Percentiles rank a stretch among this genome's conserved stretches.
These are phyloP conservation scores for Alca torda DNA, from an alignment of 2,797 vertebrate genomes.

Conservation along the genomic window DNA sequence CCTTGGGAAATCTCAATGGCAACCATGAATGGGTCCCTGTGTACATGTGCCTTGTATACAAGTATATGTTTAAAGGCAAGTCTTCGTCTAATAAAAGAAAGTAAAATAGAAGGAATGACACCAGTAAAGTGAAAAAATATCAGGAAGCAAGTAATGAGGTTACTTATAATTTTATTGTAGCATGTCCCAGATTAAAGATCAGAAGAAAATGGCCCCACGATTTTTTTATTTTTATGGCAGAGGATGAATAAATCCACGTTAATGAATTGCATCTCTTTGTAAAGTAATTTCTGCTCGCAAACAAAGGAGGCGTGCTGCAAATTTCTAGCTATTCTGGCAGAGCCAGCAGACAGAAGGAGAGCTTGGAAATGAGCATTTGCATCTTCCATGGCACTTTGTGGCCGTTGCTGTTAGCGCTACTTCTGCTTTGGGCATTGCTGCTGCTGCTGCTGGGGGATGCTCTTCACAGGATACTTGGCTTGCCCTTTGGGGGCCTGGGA, in stretches of 20 bases:
- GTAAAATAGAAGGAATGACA: accelerated
- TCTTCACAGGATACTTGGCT: conserved; percentile 26
- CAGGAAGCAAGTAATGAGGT: background rate
- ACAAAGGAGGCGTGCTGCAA: background rate
- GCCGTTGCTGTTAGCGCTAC: background rate
- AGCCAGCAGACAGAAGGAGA: background rate
- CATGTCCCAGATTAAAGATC: background rate
- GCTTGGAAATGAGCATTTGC: background rate
- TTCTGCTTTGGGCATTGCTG: conserved; percentile 50
- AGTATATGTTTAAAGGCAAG: background rate
- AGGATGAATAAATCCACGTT: background rate
- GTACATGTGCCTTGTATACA: no score
- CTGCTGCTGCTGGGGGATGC: conserved; percentile 2
- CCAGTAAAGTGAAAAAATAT: accelerated
- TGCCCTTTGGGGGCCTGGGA: background rate
- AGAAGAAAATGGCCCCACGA: accelerated
- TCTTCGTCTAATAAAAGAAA: background rate
- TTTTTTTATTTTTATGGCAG: no score
- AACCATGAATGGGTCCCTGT: accelerated
- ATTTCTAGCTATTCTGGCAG: background rate
- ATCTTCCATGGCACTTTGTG: background rate
- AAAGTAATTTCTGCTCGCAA: background rate
- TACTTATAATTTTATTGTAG: conserved; percentile 5
- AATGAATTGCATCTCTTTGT: background rate
- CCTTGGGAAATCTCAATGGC: background rate